phyloP scores from a whole-genome alignment of 1,140 invertebrate species.

The Microplitis demolitor region DNA sequence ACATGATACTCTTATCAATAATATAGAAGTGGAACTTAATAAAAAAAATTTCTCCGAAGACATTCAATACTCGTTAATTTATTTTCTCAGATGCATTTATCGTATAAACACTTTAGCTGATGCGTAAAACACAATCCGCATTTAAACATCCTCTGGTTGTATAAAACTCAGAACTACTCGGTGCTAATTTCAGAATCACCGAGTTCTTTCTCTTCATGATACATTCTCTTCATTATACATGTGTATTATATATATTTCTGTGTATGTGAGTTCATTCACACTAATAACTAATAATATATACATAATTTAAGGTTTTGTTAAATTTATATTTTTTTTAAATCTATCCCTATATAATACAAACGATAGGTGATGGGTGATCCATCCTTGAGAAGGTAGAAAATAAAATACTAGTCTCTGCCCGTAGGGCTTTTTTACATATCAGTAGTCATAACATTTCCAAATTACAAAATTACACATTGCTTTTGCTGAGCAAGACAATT shows the following conservation, averaged over 20 bases:
- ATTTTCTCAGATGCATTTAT: background rate
- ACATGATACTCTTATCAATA: background rate
- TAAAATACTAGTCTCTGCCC: background rate
- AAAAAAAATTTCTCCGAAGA: background rate
- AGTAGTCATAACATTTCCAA: conserved; percentile 37
- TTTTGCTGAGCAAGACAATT: conserved; percentile 35
- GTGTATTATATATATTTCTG: background rate
- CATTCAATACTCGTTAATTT: background rate
- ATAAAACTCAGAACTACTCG: background rate
- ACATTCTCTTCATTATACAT: background rate
- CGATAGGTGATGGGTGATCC: too few species aligned
- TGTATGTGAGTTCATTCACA: background rate
- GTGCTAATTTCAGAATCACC: conserved; percentile 20
- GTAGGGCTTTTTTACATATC: background rate
- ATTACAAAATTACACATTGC: conserved; percentile 51
- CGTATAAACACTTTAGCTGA: conserved; percentile 21
- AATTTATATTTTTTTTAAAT: background rate
- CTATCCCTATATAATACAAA: background rate
- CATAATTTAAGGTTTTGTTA: background rate
- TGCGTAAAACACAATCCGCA: conserved; percentile 13
- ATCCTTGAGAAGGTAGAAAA: too few species aligned
- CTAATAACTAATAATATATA: too few species aligned
- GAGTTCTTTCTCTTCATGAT: background rate
- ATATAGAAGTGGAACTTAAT: too few species aligned
- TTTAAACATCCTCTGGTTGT: conserved; percentile 15